phyloP scores from a whole-genome alignment of 64 coral and sea anemone species.

The Catalaphyllia jardinei region DNA sequence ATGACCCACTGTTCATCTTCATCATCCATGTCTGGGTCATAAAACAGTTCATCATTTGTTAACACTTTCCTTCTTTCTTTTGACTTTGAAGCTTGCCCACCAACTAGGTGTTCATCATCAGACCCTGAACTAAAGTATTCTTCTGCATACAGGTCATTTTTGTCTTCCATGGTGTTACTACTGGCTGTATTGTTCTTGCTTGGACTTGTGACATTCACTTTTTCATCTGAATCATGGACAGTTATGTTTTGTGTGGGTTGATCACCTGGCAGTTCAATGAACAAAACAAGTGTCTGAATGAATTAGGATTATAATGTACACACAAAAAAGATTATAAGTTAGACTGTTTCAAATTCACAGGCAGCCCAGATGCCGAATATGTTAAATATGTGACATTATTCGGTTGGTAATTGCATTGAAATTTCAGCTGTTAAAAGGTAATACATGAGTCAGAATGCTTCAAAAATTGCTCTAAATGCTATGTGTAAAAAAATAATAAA shows the following conservation, averaged over 20 bases:
- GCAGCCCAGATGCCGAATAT: too few relatives aligned
- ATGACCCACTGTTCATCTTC: constrained; percentile 96
- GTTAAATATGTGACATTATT: too few relatives aligned
- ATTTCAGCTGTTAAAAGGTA: too few relatives aligned
- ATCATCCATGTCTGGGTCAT: constrained; percentile 99
- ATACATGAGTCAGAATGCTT: too few relatives aligned
- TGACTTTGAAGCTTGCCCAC: constrained; percentile 86
- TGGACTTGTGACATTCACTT: not conserved
- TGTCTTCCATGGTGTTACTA: not conserved
- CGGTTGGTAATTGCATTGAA: too few relatives aligned
- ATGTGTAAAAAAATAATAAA: too few relatives aligned
- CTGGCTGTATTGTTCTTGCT: not conserved
- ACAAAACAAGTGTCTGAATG: not conserved
- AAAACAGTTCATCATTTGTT: constrained; percentile 87
- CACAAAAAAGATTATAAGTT: too few relatives aligned
- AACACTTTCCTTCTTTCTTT: constrained; percentile 81
- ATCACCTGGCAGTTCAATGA: not conserved
- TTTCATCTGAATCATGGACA: not conserved
- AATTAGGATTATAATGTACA: too few relatives aligned
- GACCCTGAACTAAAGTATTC: constrained; percentile 98
- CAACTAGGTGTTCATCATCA: constrained; percentile 92
- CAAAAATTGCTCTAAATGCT: too few relatives aligned
- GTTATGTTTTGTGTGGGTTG: not conserved
- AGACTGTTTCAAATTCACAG: too few relatives aligned
- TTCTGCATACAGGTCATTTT: constrained; percentile 72